Evolutionary conservation across 37 sponge, comb jelly and placozoan genomes (phyloP), one percentile per base, ranked within the genome.

Genomic region (Chondrosia reniformis): DNA sequence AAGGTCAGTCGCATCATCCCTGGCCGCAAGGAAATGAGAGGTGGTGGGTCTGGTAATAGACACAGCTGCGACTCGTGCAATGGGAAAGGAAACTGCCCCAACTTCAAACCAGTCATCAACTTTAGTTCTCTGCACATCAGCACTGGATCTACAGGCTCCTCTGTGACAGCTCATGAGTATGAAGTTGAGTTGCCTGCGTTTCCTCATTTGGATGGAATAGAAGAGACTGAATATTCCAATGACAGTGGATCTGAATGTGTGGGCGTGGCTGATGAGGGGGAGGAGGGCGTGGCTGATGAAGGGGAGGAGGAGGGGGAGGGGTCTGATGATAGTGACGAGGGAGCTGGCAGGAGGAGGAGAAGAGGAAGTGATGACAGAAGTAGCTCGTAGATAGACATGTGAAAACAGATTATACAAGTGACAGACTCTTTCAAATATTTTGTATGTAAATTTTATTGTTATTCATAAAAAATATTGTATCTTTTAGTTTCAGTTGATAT

Each of bases 41-140:
- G 74, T 24, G 61, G 41, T 31, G 61, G 62, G 44, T 43, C 85
- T 0, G 44, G 63, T 5, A 58, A 73, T 45, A 61, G 33, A 9
- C 85, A 85, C 75, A 63, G 34, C 38, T 85, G 85, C 28, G 74
- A 71, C 39, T 62, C n/a, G 19, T 85, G 85, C 38, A 61, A 79
- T 63, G 85, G 85, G 3, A 40, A 42, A 33, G 54, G 63, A 0
- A 27, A 74, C 63, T 85, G 85, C 40, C 75, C 79, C 31, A 79
- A 85, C 72, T 69, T 69, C 43, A 38, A 40, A 3, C 24, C 15
- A 1, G 42, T 69, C 43, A 40, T 69, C 4, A 25, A 59, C 61
- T 59, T 59, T 30, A 59, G 61, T 13, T 30, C 61, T 30, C 61
- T 30, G 7, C 61, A 59, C 61, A 30, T 30, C 61, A 59, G 61